Percentiles rank a stretch among this genome's conserved stretches.
These are phyloP conservation scores for Drosophila miranda DNA, from an alignment of 1,140 invertebrate species.

Conservation along the genomic window DNA sequence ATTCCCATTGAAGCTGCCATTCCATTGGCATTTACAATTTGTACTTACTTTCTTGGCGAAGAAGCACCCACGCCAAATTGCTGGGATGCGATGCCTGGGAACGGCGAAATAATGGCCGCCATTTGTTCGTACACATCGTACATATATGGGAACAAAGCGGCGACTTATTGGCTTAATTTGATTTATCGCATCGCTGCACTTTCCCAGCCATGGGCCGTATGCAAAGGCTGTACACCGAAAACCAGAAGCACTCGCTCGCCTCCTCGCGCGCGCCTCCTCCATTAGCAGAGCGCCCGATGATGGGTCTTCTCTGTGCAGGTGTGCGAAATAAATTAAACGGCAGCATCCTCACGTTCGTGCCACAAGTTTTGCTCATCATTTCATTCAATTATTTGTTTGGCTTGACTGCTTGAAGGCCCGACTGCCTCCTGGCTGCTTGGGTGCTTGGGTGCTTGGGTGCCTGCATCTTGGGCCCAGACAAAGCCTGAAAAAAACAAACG, in stretches of 20 bases:
- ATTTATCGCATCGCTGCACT: constrained; percentile 57
- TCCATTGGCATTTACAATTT: constrained; percentile 27
- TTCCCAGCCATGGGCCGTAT: constrained; percentile 52
- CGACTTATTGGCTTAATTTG: constrained; percentile 73
- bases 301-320: constrained; percentile 46
- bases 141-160: constrained; percentile 50
- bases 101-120: constrained; percentile 40
- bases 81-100: constrained; percentile 50
- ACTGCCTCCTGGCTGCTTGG: constrained; percentile 1
- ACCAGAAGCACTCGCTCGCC: constrained; percentile 55
- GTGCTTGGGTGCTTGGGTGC: neutral
- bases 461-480: neutral
- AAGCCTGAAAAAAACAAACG: constrained; percentile 30
- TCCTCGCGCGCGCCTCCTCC: constrained; percentile 9
- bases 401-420: constrained; percentile 13
- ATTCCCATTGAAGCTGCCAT: constrained; percentile 20
- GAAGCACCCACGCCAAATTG: constrained; percentile 40
- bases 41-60: constrained; percentile 39
- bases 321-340: constrained; percentile 77
- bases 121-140: neutral
- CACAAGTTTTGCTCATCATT: constrained; percentile 43
- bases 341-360: constrained; percentile 56
- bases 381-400: constrained; percentile 53
- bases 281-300: constrained; percentile 28
- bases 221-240: constrained; percentile 55